Percentiles rank a stretch among this genome's conserved stretches.
Evolutionary conservation across 2,888 invertebrate genomes (phyloP).

Genomic region (Lochmaea capreae): DNA sequence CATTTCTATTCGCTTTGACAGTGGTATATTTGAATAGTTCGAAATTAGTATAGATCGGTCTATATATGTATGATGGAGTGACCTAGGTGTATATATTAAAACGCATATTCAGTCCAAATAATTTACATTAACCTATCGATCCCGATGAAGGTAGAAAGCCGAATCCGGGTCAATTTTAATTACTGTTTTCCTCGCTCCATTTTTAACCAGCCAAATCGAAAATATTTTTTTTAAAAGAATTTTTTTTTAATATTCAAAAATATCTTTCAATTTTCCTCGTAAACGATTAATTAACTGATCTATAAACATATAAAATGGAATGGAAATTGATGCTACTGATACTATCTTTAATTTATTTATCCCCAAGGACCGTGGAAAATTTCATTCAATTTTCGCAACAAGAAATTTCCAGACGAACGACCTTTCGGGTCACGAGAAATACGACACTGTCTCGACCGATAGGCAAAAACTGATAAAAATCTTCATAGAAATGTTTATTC

Average conservation of each 20-base stretch:
- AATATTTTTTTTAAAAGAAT: not conserved
- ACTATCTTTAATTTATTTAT: conserved; percentile 2
- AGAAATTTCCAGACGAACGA: conserved; percentile 19
- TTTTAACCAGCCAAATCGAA: not conserved
- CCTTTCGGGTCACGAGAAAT: conserved; percentile 6
- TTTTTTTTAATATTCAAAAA: too few species aligned
- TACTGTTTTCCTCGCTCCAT: not conserved
- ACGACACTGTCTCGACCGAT: conserved; percentile 7
- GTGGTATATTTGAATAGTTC: not conserved
- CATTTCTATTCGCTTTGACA: not conserved
- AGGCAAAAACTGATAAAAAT: conserved; percentile 3
- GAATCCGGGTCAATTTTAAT: conserved; percentile 5
- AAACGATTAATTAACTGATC: not conserved
- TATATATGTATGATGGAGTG: too few species aligned
- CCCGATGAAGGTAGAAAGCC: not conserved
- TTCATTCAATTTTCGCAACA: conserved; percentile 2
- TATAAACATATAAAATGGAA: not conserved
- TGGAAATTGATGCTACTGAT: not conserved
- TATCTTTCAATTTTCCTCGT: too few species aligned
- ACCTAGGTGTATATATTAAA: too few species aligned
- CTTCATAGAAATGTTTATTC: not conserved
- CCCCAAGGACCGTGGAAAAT: conserved; percentile 10
- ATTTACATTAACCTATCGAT: not conserved
- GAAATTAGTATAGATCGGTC: too few species aligned
- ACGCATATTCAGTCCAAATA: not conserved